Evolutionary conservation across 1,140 invertebrate species (phyloP).

Genomic region (Drosophila virilis): DNA sequence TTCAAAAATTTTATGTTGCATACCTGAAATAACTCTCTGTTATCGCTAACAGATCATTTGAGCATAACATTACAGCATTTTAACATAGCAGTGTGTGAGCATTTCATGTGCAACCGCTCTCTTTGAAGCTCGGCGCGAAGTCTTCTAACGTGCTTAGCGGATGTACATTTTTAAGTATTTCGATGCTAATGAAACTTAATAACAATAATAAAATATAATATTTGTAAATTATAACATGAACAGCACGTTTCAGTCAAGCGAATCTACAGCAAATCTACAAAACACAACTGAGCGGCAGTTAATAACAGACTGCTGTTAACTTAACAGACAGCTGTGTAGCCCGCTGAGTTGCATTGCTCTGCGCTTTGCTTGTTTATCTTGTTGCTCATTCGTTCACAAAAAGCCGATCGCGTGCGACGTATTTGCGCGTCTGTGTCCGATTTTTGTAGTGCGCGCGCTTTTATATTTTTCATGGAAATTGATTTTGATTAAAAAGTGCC

Average conservation of each 20-base stretch:
- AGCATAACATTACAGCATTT: slow-evolving; percentile 3
- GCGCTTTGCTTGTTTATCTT: slow-evolving; percentile 6
- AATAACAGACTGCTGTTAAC: slow-evolving; percentile 1
- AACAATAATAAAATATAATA: background rate
- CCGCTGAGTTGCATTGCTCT: background rate
- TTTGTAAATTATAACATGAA: background rate
- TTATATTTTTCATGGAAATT: slow-evolving; percentile 15
- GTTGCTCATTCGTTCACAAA: slow-evolving; percentile 26
- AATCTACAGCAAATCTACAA: no score
- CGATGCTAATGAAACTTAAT: background rate
- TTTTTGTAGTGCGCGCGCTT: slow-evolving; percentile 19
- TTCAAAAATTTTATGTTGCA: background rate
- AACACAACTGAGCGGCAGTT: background rate
- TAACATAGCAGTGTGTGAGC: background rate
- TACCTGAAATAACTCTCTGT: background rate
- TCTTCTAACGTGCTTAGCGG: background rate
- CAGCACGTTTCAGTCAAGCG: background rate
- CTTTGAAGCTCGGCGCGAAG: background rate
- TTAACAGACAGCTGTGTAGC: slow-evolving; percentile 21
- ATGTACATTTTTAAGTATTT: background rate
- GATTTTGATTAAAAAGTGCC: slow-evolving; percentile 29
- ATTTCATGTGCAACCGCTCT: background rate
- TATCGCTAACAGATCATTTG: slow-evolving; percentile 11
- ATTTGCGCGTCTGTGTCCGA: background rate
- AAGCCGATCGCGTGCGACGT: slow-evolving; percentile 21